Conservation (phyloP, 1,140 invertebrate genomes). For the Phortica variegata region DNA sequence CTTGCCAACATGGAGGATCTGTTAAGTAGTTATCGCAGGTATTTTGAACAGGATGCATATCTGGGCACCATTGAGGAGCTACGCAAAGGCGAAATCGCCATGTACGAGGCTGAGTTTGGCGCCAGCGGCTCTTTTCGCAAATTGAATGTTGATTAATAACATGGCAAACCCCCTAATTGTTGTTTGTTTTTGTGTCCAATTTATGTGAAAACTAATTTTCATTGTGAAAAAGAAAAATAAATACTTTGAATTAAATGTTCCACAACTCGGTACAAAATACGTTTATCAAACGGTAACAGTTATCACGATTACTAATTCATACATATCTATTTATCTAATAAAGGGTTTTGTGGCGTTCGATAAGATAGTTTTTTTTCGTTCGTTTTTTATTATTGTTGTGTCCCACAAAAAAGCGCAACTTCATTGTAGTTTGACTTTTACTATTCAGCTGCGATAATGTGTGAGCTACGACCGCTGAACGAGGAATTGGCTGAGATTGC, state of each 20-base stretch:
- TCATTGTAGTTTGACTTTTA: constrained; percentile 17
- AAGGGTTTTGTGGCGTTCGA: too few relatives aligned
- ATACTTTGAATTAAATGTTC: too few relatives aligned
- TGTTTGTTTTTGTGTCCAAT: constrained; percentile 23
- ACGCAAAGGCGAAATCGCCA: constrained; percentile 62
- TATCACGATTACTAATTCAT: too few relatives aligned
- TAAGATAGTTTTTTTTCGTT: too few relatives aligned
- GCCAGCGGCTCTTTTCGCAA: constrained; percentile 65
- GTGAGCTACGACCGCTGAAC: constrained; percentile 39
- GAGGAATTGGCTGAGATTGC: constrained; percentile 42
- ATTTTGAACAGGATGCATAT: constrained; percentile 61
- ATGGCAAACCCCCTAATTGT: constrained; percentile 1
- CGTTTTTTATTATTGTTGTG: too few relatives aligned
- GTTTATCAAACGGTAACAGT: too few relatives aligned
- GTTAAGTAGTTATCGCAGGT: constrained; percentile 58
- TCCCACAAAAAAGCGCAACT: too few relatives aligned
- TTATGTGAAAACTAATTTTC: too few relatives aligned
- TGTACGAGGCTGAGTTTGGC: constrained; percentile 63
- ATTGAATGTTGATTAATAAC: constrained; percentile 54
- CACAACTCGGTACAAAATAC: too few relatives aligned
- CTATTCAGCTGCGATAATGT: constrained; percentile 12
- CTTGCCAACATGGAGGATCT: constrained; percentile 63
- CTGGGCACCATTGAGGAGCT: constrained; percentile 62
- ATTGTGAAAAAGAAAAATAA: too few relatives aligned
- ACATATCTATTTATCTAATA: too few relatives aligned